Evolutionary conservation across 2,797 vertebrate species (phyloP).

Genomic region (Thalassophryne amazonica): DNA sequence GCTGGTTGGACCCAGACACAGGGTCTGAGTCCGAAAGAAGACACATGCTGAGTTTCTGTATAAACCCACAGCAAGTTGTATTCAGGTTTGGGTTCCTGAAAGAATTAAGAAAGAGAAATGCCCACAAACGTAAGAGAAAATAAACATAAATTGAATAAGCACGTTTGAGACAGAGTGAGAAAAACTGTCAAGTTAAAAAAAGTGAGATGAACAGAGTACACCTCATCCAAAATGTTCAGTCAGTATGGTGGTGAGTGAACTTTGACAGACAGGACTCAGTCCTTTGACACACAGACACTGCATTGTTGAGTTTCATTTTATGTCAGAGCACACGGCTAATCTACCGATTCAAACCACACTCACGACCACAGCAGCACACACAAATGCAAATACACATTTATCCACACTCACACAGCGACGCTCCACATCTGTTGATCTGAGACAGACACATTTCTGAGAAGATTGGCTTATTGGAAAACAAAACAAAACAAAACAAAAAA

Average conservation of each 20-base stretch:
- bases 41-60: constrained; percentile 82
- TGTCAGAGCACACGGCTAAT: constrained; percentile 19
- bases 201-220: constrained; percentile 6
- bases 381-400: background rate
- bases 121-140: background rate
- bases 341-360: constrained; percentile 7
- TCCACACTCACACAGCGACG: constrained; percentile 6
- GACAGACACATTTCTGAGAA: constrained; percentile 24
- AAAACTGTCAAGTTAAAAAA: background rate
- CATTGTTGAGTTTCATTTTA: constrained; percentile 43
- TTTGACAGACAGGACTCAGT: background rate
- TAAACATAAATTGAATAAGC: background rate
- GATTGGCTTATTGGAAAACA: constrained; percentile 9
- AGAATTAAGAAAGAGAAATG: constrained; percentile 22
- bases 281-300: constrained; percentile 10
- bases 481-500: too few species aligned
- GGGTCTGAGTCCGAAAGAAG: constrained; percentile 77
- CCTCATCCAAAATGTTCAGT: background rate
- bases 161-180: background rate
- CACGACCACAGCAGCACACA: constrained; percentile 1
- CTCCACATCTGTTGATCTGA: constrained; percentile 19
- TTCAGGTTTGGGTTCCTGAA: constrained; percentile 86
- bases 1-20: constrained; percentile 47
- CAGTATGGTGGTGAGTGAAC: background rate
- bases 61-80: constrained; percentile 85